Evolutionary conservation across 2,113 vertebrate species (phyloP).

Genomic region (Ceyx cyanopectus): DNA sequence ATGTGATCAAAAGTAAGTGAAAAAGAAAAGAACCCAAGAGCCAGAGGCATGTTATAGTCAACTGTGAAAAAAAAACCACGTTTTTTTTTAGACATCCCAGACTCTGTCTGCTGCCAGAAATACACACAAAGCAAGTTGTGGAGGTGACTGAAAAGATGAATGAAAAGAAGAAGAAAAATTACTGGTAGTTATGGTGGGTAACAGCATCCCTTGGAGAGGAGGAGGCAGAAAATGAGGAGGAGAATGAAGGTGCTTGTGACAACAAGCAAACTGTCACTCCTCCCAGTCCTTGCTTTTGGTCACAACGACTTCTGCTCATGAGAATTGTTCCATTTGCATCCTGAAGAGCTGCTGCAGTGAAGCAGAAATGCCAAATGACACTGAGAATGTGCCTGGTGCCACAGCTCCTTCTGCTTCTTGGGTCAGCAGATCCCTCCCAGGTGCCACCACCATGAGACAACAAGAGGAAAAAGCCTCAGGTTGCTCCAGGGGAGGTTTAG

Average conservation of each 20-base stretch:
- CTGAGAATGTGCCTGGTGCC: not conserved
- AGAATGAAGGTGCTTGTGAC: not conserved
- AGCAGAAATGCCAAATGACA: accelerated
- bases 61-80: not conserved
- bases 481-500: too few relatives aligned
- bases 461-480: too few relatives aligned
- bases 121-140: not conserved
- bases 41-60: not conserved
- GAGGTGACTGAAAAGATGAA: not conserved
- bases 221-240: not conserved
- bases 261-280: not conserved
- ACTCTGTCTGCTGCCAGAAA: not conserved
- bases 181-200: not conserved
- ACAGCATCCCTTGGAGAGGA: not conserved
- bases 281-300: not conserved
- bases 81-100: not conserved
- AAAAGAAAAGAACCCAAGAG: not conserved
- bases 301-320: too few relatives aligned
- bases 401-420: not conserved
- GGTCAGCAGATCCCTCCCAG: not conserved
- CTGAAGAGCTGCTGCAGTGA: not conserved
- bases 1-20: not conserved
- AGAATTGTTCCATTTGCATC: not conserved
- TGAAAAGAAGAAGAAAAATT: not conserved
- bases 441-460: not conserved